A percentile compares a stretch with the other conserved stretches of the same genome.
phyloP scores from a whole-genome alignment of 2,113 vertebrate species.

The Varanus salvator region DNA sequence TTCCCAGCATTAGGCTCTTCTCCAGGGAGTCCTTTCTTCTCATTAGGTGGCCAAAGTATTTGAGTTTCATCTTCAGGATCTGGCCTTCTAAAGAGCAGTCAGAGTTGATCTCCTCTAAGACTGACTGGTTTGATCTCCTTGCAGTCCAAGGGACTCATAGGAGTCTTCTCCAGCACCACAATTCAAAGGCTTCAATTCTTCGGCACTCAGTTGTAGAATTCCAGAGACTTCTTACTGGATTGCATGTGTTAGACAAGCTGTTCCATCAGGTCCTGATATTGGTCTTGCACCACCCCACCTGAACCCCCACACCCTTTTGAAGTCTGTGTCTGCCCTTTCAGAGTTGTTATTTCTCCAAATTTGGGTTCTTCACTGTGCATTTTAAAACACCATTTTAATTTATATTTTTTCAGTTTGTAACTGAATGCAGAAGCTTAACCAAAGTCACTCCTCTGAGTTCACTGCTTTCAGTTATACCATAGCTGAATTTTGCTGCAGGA shows the following conservation, averaged over 20 bases:
- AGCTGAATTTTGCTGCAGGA: slow-evolving; percentile 4
- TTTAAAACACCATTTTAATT: slow-evolving; percentile 11
- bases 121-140: too few species aligned
- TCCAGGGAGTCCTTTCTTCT: too few species aligned
- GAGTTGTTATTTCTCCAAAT: not conserved
- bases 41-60: too few species aligned
- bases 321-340: not conserved
- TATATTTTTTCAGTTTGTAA: slow-evolving; percentile 28
- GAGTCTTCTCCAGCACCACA: too few species aligned
- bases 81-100: too few species aligned
- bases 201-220: not conserved
- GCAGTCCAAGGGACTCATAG: too few species aligned
- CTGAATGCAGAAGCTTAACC: not conserved
- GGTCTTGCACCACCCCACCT: not conserved
- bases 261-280: not conserved
- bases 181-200: too few species aligned
- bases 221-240: not conserved
- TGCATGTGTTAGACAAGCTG: not conserved
- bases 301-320: not conserved
- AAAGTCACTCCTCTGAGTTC: not conserved
- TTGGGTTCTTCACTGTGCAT: not conserved
- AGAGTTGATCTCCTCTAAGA: too few species aligned
- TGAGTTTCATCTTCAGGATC: too few species aligned
- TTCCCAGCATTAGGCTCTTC: too few species aligned
- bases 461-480: slow-evolving; percentile 1